These are phyloP conservation scores for Stichodactyla helianthus DNA, from an alignment of 64 coral and sea anemone genomes.

Conservation along the genomic window DNA sequence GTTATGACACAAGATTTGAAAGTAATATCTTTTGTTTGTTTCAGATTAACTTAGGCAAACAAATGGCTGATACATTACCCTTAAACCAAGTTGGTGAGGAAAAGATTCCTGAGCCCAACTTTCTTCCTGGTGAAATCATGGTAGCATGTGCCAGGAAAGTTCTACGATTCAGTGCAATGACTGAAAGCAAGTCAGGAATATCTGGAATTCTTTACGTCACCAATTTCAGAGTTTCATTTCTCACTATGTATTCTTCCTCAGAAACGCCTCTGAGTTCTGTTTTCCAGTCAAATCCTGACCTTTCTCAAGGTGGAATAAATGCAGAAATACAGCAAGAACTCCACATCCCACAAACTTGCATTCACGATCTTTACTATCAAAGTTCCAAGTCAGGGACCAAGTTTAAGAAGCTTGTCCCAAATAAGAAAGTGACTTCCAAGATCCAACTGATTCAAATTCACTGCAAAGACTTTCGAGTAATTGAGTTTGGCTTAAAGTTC, in stretches of 20 bases:
- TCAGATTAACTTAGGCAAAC: not conserved
- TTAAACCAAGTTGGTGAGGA: conserved; percentile 23
- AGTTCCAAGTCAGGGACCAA: conserved; percentile 57
- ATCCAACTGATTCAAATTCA: conserved; percentile 70
- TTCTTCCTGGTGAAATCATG: conserved; percentile 89
- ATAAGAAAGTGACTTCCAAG: conserved; percentile 62
- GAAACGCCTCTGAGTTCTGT: conserved; percentile 76
- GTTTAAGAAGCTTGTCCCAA: conserved; percentile 72
- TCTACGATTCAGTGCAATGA: conserved; percentile 88
- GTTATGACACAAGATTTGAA: too few relatives aligned
- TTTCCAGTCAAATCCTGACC: conserved; percentile 97
- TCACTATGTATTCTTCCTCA: conserved; percentile 58
- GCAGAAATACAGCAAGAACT: conserved; percentile 82
- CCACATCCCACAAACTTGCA: conserved; percentile 86
- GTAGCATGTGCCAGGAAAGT: conserved; percentile 78
- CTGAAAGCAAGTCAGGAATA: conserved; percentile 86
- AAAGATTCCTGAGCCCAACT: conserved; percentile 51
- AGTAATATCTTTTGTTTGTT: not conserved
- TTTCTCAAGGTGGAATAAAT: conserved; percentile 73
- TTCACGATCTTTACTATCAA: conserved; percentile 67
- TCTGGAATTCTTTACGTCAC: conserved; percentile 92
- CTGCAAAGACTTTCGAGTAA: conserved; percentile 93
- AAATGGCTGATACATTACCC: not conserved
- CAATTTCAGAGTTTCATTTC: conserved; percentile 90
- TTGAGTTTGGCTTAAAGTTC: conserved; percentile 94